Base-by-base conservation (phyloP, 2,113 vertebrate species). In the Centrocercus urophasianus region DNA sequence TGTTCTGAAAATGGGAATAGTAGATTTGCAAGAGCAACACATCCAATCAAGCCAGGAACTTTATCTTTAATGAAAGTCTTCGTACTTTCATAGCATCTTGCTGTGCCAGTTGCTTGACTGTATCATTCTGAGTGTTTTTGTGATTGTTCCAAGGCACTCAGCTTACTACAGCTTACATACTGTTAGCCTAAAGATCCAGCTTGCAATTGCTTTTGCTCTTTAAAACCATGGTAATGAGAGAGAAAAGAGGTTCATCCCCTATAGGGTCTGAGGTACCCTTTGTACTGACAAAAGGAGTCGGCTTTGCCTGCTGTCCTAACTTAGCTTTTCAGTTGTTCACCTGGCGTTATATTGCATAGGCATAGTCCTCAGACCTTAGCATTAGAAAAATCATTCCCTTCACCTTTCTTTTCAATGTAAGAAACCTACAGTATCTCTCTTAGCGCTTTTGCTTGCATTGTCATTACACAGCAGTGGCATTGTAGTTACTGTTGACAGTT, bases 261-360 rank as follows among this genome's bases (percentile, higher is more conserved):
- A 1, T 2, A 75, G 34, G 8, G 22, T 52, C 64, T 28, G 36
- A 85, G 70, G 66, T 47, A 22, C 32, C 8, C 34, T 74, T 45
- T 77, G 13, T 32, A 25, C 10, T 27, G 19, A 42, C 19, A 27
- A 56, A 79, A 71, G 56, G 17, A 67, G 20, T 0, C 22, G 36
- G 11, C 6, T 5, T 38, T 81, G 32, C 19, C 19, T 10, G 6
- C 32, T 60, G 34, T 63, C 19, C 45, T 71, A 60, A 77, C 42
- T 66, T 47, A 73, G 7, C 36, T 86, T 28, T 38, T 50, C 21
- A 12, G 60, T 66, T 45, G 65, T 48, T 22, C 61, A 20, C 3
- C 8, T 2, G 0, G 0, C 32, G 30, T 50, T 79, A 40, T 17
- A 16, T 8, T 14, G 4, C n/a, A 45, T 59, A 76, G 52, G 45